These are phyloP conservation scores for Notarius quadriscutis DNA, from an alignment of 2,113 vertebrate species.

Conservation along the genomic window DNA sequence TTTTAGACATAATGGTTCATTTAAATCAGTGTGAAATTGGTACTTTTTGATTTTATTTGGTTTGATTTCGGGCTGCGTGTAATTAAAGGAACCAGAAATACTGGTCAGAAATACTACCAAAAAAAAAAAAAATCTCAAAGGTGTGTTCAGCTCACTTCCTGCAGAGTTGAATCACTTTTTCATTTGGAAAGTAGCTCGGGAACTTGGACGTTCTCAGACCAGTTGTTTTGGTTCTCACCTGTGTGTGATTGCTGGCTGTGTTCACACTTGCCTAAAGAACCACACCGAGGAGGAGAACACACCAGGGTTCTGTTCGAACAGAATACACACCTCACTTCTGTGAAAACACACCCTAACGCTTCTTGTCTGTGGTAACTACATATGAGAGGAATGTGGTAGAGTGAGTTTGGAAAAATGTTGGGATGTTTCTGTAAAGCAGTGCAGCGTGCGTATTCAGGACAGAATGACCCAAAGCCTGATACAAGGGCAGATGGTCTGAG, in stretches of 20 bases:
- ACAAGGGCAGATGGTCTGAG: slow-evolving; percentile 68
- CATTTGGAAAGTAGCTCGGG: background rate
- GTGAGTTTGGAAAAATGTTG: background rate
- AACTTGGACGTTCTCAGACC: background rate
- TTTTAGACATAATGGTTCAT: background rate
- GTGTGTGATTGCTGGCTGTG: background rate
- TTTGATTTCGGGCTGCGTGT: background rate
- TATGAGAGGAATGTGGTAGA: background rate
- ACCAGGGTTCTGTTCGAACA: background rate
- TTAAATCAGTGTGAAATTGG: background rate
- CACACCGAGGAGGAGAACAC: background rate
- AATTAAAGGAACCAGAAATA: background rate
- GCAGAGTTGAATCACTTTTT: background rate
- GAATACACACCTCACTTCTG: background rate
- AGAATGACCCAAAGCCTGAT: slow-evolving; percentile 63
- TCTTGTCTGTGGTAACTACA: background rate
- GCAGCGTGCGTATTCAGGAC: slow-evolving; percentile 60
- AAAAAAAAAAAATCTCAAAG: background rate
- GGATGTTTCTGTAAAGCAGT: background rate
- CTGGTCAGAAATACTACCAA: background rate
- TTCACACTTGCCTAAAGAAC: too few species aligned
- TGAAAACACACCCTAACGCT: background rate
- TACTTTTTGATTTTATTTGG: background rate
- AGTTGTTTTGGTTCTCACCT: background rate
- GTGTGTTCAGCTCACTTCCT: background rate